These are phyloP conservation scores for Hycleus phaleratus DNA, from an alignment of 1,140 invertebrate genomes.

Conservation along the genomic window DNA sequence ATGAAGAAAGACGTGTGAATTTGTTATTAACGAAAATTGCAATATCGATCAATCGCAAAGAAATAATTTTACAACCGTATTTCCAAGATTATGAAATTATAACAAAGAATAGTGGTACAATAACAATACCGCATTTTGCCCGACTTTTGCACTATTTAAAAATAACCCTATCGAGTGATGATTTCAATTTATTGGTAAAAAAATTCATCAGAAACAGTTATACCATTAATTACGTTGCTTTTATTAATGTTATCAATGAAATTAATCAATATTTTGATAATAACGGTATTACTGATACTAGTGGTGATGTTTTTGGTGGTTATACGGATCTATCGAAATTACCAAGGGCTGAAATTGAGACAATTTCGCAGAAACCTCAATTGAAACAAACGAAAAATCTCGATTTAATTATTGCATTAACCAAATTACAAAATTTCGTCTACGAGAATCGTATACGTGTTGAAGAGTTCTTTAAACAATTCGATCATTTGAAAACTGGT, in stretches of 20 bases:
- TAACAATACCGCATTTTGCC: slow-evolving; percentile 62
- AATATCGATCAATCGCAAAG: slow-evolving; percentile 43
- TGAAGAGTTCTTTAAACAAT: slow-evolving; percentile 57
- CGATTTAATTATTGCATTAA: slow-evolving; percentile 42
- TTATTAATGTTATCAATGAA: slow-evolving; percentile 50
- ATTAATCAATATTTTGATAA: slow-evolving; percentile 47
- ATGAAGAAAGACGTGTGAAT: slow-evolving; percentile 54
- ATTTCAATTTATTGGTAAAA: slow-evolving; percentile 59
- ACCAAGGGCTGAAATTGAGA: slow-evolving; percentile 53
- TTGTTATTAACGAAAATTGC: slow-evolving; percentile 61
- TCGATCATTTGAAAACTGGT: slow-evolving; percentile 53
- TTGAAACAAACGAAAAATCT: slow-evolving; percentile 42
- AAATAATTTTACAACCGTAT: slow-evolving; percentile 55
- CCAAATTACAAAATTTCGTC: slow-evolving; percentile 52
- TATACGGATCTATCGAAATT: slow-evolving; percentile 58
- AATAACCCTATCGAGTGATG: slow-evolving; percentile 53
- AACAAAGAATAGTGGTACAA: slow-evolving; percentile 58
- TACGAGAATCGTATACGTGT: slow-evolving; percentile 52
- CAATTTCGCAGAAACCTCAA: slow-evolving; percentile 34
- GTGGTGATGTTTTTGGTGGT: slow-evolving; percentile 43
- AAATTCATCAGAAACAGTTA: slow-evolving; percentile 62
- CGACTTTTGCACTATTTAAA: slow-evolving; percentile 59
- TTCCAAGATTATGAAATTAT: slow-evolving; percentile 71
- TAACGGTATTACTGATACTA: slow-evolving; percentile 48
- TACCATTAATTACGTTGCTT: slow-evolving; percentile 63